A percentile compares a stretch with the other conserved stretches of the same genome.
Conservation (phyloP, 2,797 vertebrate genomes). For the Catamblyrhynchus diadema region DNA sequence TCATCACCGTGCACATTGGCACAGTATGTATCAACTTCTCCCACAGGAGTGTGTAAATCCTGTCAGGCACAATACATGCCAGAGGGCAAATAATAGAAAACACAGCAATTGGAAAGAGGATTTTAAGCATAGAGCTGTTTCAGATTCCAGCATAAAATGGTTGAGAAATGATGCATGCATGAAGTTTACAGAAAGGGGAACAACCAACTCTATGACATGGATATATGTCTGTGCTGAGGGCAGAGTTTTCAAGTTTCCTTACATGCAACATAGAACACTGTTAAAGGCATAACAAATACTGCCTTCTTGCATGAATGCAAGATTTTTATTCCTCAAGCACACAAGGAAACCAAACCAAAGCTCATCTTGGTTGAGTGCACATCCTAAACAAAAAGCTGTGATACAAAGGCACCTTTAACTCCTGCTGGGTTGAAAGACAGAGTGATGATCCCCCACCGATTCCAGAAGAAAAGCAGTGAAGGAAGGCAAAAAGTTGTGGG, state of each 20-base stretch:
- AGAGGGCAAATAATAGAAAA: background rate
- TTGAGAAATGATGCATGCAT: background rate
- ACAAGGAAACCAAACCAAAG: background rate
- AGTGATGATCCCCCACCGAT: background rate
- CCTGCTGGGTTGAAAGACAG: background rate
- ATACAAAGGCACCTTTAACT: constrained; percentile 36
- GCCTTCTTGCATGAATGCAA: background rate
- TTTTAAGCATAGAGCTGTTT: background rate
- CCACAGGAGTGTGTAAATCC: background rate
- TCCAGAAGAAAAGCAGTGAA: constrained; percentile 13
- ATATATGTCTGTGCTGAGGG: background rate
- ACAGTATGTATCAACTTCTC: background rate
- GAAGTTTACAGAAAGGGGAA: background rate
- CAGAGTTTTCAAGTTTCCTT: background rate
- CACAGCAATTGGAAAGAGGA: background rate
- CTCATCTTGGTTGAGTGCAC: background rate
- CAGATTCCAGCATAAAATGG: background rate
- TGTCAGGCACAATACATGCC: background rate
- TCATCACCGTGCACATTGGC: background rate
- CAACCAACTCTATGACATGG: background rate
- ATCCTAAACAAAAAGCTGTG: constrained; percentile 8
- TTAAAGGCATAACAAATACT: background rate
- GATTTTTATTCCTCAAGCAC: background rate
- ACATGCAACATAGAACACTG: background rate
- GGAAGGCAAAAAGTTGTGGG: background rate